Evolutionary conservation across 2,113 vertebrate species (phyloP), one percentile per base, ranked within the genome.

Genomic region (Thamnaconus septentrionalis): DNA sequence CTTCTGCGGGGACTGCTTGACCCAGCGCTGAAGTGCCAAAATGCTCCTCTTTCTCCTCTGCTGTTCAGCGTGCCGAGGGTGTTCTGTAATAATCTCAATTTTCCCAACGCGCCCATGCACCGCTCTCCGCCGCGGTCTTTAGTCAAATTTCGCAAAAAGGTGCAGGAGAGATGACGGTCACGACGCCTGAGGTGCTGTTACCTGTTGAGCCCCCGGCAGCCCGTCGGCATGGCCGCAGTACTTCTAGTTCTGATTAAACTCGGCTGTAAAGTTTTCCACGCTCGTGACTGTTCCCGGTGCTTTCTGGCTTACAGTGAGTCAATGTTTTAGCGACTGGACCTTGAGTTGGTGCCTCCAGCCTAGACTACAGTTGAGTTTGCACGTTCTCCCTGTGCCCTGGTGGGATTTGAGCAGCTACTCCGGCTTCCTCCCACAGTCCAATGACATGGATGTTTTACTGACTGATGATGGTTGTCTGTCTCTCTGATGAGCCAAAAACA

Each of bases 71-170:
- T 58, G 41, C 61, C 4, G 31, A 63, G 43, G 72, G 53, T 69
- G 68, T 71, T 75, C 71, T 61, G 69, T 76, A 79, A 88, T 80
- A 80, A 83, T 79, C 64, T 64, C 76, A 78, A 84, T 85, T 83
- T 85, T 82, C 64, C 66, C 65, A 80, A 84, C 80, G 68, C 51
- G 62, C 64, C 50, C 50, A 44, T 1, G 58, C 11, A 3, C 76
- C 67, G 61, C 66, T 68, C 56, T 57, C 48, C 50, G 10, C 50
- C 18, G n/a, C 67, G 56, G 79, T 75, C 73, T 69, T 55, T 42
- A 53, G 54, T 78, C 78, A 60, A 50, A 65, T 76, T 78, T 49
- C 3, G 2, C 65, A 5, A 31, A 31, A 6, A 66, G 67, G 78
- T 49, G 66, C 12, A 4, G 65, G 0, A 41, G 68, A 40, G 59